phyloP scores from a whole-genome alignment of 2,113 vertebrate genomes.

The Hippopotamus amphibius region DNA sequence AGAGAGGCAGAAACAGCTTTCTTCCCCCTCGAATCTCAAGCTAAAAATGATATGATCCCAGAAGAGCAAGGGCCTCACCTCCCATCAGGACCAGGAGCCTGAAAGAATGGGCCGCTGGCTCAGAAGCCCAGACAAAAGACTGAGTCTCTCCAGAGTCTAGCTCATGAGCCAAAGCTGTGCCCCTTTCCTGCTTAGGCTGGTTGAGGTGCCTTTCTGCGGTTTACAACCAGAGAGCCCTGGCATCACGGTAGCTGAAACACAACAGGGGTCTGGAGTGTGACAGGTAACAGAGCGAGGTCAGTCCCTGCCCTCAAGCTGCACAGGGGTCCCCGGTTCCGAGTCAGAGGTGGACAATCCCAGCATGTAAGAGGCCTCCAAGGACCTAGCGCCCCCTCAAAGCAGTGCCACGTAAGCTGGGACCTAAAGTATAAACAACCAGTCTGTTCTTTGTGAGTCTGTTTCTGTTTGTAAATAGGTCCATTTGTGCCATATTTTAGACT shows the following conservation, averaged over 20 bases:
- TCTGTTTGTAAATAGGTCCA: not conserved
- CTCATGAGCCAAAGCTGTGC: rapidly evolving
- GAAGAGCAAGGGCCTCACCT: not conserved
- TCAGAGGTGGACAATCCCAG: not conserved
- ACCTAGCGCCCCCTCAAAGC: not conserved
- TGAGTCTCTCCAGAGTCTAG: too few species aligned
- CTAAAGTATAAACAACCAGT: not conserved
- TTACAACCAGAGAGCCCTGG: too few species aligned
- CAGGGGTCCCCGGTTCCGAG: rapidly evolving
- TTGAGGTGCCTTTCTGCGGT: not conserved
- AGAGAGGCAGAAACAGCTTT: not conserved
- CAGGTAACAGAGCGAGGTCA: rapidly evolving
- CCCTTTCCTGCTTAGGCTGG: not conserved
- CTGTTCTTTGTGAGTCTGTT: not conserved
- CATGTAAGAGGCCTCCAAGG: too few species aligned
- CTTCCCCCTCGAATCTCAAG: not conserved
- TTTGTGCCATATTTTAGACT: not conserved
- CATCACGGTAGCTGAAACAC: rapidly evolving
- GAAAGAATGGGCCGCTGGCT: not conserved
- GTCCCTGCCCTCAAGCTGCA: not conserved
- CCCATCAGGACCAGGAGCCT: not conserved
- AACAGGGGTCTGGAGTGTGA: not conserved
- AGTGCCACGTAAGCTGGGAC: not conserved
- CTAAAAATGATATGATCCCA: not conserved
- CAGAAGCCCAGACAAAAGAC: not conserved